Evolutionary conservation across 2,797 vertebrate genomes (phyloP).

Genomic region (Microctenopoma lineatum): DNA sequence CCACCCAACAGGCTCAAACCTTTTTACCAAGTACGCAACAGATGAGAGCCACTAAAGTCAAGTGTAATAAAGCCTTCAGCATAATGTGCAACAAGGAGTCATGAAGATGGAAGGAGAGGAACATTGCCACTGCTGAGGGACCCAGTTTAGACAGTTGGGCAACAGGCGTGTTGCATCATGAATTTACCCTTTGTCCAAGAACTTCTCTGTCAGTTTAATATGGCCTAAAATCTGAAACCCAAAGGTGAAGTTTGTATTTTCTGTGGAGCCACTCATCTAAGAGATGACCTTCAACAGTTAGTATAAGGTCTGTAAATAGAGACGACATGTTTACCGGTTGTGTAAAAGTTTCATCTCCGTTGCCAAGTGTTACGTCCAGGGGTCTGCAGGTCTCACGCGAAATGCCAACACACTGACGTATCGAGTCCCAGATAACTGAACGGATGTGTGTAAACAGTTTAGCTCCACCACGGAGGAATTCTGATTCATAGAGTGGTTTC

Average conservation of each 20-base stretch:
- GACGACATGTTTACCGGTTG: conserved; percentile 16
- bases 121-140: too few species aligned
- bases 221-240: not conserved
- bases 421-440: conserved; percentile 11
- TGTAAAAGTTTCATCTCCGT: not conserved
- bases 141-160: too few species aligned
- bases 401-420: not conserved
- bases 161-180: too few species aligned
- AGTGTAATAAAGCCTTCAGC: too few species aligned
- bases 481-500: conserved; percentile 16
- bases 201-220: too few species aligned
- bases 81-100: too few species aligned
- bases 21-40: too few species aligned
- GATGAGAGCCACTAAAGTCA: too few species aligned
- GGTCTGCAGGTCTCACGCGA: not conserved
- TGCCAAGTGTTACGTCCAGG: conserved; percentile 21
- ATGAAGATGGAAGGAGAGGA: too few species aligned
- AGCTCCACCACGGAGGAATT: conserved; percentile 7
- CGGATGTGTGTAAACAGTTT: conserved; percentile 41
- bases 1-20: too few species aligned
- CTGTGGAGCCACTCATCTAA: not conserved
- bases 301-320: conserved; percentile 12
- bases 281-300: not conserved
- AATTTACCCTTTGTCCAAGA: too few species aligned
- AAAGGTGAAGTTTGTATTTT: not conserved